A percentile compares a stretch with the other conserved stretches of the same genome.
phyloP scores from a whole-genome alignment of 2,113 vertebrate genomes.

The Leptobrachium leishanense region DNA sequence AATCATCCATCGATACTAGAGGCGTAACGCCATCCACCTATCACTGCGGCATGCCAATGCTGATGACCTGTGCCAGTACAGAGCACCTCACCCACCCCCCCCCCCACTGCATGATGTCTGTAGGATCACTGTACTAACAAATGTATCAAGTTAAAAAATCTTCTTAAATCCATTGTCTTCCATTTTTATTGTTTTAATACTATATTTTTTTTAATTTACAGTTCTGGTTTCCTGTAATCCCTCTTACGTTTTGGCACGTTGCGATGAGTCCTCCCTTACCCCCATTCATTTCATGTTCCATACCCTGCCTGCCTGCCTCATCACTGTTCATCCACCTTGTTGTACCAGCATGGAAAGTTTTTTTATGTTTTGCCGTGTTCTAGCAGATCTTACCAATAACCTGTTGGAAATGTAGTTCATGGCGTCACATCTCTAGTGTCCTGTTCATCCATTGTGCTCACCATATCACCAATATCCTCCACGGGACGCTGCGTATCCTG shows the following conservation, averaged over 20 bases:
- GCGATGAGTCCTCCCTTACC: constrained; percentile 66
- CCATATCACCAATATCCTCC: background rate
- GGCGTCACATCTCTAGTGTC: constrained; percentile 7
- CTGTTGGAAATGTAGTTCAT: constrained; percentile 54
- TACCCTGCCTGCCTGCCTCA: constrained; percentile 54
- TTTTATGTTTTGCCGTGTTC: constrained; percentile 52
- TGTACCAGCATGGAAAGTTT: constrained; percentile 51
- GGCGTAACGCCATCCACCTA: no score
- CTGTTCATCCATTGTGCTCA: background rate
- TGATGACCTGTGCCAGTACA: no score
- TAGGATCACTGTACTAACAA: no score
- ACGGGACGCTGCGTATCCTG: background rate
- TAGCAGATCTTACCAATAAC: constrained; percentile 67
- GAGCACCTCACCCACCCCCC: no score
- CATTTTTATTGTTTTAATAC: background rate
- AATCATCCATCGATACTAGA: no score
- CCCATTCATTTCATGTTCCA: constrained; percentile 52
- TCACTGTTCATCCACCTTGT: constrained; percentile 52
- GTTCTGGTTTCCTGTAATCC: constrained; percentile 93
- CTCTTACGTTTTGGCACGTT: constrained; percentile 72
- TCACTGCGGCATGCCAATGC: no score
- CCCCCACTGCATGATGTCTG: no score
- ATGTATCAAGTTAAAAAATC: no score
- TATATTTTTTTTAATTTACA: constrained; percentile 83
- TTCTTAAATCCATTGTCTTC: no score